Conservation (phyloP, 2,113 vertebrate genomes). For the Numida meleagris region DNA sequence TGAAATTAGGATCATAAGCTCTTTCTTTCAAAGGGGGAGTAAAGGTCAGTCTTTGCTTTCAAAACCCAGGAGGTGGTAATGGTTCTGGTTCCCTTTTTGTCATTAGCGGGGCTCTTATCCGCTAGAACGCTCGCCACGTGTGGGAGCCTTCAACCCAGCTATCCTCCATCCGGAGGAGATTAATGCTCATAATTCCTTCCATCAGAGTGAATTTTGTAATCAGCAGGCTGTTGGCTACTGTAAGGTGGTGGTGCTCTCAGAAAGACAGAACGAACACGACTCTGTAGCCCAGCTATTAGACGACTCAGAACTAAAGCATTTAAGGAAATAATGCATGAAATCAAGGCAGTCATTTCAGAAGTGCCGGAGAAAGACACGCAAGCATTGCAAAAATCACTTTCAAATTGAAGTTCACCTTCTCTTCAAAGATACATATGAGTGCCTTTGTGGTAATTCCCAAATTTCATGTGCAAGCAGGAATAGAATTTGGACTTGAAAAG, state of each 20-base stretch:
- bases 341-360: not conserved
- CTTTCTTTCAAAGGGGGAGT: conserved; percentile 51
- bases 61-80: conserved; percentile 54
- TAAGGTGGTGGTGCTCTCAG: not conserved
- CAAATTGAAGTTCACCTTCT: not conserved
- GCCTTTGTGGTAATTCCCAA: not conserved
- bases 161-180: conserved; percentile 55
- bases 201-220: conserved; percentile 49
- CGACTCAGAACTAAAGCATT: not conserved
- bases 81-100: conserved; percentile 55
- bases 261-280: not conserved
- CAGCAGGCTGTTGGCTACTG: conserved; percentile 13
- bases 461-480: not conserved
- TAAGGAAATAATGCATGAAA: not conserved
- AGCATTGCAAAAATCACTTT: not conserved
- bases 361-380: not conserved
- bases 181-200: conserved; percentile 51
- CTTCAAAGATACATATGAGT: not conserved
- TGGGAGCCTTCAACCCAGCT: conserved; percentile 46
- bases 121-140: conserved; percentile 44
- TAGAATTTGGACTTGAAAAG: not conserved
- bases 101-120: conserved; percentile 56
- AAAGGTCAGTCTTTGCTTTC: conserved; percentile 69
- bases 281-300: not conserved
- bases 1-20: conserved; percentile 67